phyloP scores from a whole-genome alignment of 2,797 vertebrate species.

The Atherinosoma microstoma region DNA sequence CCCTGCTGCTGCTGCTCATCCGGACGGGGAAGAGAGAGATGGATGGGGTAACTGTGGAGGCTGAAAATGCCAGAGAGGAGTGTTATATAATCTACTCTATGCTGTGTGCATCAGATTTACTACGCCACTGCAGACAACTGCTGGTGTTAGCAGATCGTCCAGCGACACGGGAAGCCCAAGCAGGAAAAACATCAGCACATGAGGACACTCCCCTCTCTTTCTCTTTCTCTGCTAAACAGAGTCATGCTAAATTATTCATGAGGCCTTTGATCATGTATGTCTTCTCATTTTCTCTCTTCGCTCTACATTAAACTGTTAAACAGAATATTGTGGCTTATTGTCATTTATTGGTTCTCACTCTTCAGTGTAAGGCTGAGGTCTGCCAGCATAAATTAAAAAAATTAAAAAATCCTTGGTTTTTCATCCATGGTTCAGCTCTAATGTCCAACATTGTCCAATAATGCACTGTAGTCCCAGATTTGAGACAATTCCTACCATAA shows the following conservation, averaged over 20 bases:
- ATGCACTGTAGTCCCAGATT: background rate
- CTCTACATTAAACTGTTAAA: constrained; percentile 23
- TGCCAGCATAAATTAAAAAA: background rate
- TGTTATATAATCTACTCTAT: constrained; percentile 70
- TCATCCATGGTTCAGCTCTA: too few relatives aligned
- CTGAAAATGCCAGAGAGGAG: constrained; percentile 46
- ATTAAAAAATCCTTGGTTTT: background rate
- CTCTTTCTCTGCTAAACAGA: constrained; percentile 27
- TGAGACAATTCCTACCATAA: background rate
- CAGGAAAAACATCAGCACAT: constrained; percentile 52
- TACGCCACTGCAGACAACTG: constrained; percentile 63
- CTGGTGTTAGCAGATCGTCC: constrained; percentile 67
- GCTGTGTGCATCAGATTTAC: constrained; percentile 70
- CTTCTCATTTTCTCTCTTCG: constrained; percentile 41
- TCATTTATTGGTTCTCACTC: background rate
- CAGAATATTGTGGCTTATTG: background rate
- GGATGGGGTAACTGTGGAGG: constrained; percentile 31
- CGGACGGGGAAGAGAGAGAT: constrained; percentile 20
- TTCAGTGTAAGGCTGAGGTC: background rate
- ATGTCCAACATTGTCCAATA: background rate
- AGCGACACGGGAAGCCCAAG: constrained; percentile 32
- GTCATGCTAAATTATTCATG: constrained; percentile 75
- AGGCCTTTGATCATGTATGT: constrained; percentile 59
- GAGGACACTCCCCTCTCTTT: constrained; percentile 35
- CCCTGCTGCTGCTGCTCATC: constrained; percentile 41